Conservation (phyloP, 2,888 invertebrate genomes). For the Catocala fraxini region DNA sequence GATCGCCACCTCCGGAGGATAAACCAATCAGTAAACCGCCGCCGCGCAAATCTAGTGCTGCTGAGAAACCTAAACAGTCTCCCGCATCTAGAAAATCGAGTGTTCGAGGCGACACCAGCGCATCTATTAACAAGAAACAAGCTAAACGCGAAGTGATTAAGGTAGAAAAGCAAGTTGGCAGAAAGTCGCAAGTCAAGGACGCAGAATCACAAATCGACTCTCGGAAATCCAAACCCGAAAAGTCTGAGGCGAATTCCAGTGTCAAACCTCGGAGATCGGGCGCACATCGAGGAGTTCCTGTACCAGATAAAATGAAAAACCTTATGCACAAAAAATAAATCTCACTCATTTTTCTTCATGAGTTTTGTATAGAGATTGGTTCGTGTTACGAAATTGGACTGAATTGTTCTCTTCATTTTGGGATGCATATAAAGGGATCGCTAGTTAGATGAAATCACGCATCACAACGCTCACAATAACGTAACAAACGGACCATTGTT, state of each 20-base stretch:
- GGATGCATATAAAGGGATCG: conserved; percentile 58
- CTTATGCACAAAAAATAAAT: conserved; percentile 63
- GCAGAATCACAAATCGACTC: conserved; percentile 38
- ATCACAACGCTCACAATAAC: conserved; percentile 72
- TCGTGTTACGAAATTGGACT: conserved; percentile 50
- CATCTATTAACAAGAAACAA: conserved; percentile 30
- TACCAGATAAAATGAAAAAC: conserved; percentile 76
- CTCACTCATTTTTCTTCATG: conserved; percentile 35
- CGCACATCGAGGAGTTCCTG: conserved; percentile 74
- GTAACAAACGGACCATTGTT: conserved; percentile 82
- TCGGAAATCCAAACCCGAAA: conserved; percentile 36
- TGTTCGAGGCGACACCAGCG: conserved; percentile 43
- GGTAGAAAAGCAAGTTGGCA: conserved; percentile 7
- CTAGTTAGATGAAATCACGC: conserved; percentile 72
- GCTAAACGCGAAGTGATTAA: conserved; percentile 29
- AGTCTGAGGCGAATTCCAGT: conserved; percentile 40
- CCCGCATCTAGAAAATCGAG: conserved; percentile 48
- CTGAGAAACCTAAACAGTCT: conserved; percentile 39
- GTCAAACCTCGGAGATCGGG: conserved; percentile 55
- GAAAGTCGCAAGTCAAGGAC: conserved; percentile 54
- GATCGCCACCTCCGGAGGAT: conserved; percentile 65
- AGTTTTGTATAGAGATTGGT: conserved; percentile 47
- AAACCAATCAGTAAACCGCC: conserved; percentile 25
- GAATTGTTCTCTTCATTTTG: conserved; percentile 30
- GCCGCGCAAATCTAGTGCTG: conserved; percentile 31